Conservation (phyloP, 53 echinoderm and acorn worm species). For the Arbacia lixula region DNA sequence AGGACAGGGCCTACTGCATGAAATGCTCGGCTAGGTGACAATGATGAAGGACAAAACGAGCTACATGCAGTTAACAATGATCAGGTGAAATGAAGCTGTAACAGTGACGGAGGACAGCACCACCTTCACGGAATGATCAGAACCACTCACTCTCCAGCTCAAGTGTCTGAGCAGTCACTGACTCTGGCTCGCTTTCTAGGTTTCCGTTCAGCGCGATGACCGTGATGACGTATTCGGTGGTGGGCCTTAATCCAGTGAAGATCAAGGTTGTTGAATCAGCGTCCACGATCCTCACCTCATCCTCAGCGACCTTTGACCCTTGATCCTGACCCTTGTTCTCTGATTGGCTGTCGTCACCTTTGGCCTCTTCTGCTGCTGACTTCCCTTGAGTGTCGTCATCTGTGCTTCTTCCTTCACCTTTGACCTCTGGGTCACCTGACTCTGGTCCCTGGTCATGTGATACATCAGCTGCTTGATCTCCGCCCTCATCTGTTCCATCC, state of each 20-base stretch:
- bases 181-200: constrained; percentile 44
- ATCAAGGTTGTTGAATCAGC: constrained; percentile 50
- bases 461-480: background rate
- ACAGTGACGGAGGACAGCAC: too few species aligned
- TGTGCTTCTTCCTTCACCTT: constrained; percentile 10
- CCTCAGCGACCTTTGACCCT: constrained; percentile 7
- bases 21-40: too few species aligned
- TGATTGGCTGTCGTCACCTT: background rate
- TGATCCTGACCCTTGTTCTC: too few species aligned
- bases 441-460: constrained; percentile 11
- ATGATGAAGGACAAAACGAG: too few species aligned
- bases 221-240: constrained; percentile 42
- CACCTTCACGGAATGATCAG: too few species aligned
- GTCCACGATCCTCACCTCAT: constrained; percentile 59
- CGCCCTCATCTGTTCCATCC: background rate
- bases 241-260: constrained; percentile 24
- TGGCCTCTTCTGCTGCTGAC: background rate
- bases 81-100: too few species aligned
- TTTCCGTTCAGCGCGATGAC: constrained; percentile 54
- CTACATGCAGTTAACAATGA: too few species aligned
- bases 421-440: constrained; percentile 13
- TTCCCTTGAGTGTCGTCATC: background rate
- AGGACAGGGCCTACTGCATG: too few species aligned
- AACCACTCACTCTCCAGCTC: constrained; percentile 69
- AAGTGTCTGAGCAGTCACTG: constrained; percentile 19